Base-by-base conservation (phyloP, 1,140 invertebrate genomes). In the Artemia franciscana region DNA sequence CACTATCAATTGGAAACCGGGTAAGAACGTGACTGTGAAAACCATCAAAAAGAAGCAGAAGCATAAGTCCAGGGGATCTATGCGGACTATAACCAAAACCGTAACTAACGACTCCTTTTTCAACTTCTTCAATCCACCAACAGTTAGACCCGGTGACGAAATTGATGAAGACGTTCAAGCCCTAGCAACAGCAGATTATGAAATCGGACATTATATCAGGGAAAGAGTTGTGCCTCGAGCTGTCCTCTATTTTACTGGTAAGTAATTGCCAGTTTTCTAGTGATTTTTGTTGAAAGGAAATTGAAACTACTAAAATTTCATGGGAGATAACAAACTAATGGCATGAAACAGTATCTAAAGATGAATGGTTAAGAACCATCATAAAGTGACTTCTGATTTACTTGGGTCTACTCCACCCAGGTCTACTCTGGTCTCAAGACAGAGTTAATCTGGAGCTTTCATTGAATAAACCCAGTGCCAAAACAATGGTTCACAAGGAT, bases 21-120 rank as follows among this genome's bases (percentile, higher is more conserved):
- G 90, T 61, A 98, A 96, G 76, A 96, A 98, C 72, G 84, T 98
- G 5, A 98, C 94, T 3, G 80, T 95, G 2, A 97, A 97, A 76
- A 87, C 85, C 9, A 84, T 98, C 26, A 93, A 93, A 73, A 98
- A 98, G 79, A 96, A 93, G 74, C 93, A 98, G 75, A 98, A 97
- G 73, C 93, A 98, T 73, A 97, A 96, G 79, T 85, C 88, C 2
- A 80, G 86, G 65, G 92, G 91, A 62, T 84, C 87, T 5, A 85
- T 90, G 64, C 82, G 93, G 69, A 94, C 88, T 26, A 83, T 98
- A 59, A 91, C 87, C 9, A 97, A 97, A 79, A 88, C 86, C 63
- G 87, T 96, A 61, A 85, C 84, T 67, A 86, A 85, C 61, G 86
- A 89, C 72, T 98, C 93, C 0, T 99, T 99, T 78, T 99, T 99